These are phyloP conservation scores for Argentina silus DNA, from an alignment of 2,797 vertebrate genomes.

Conservation along the genomic window DNA sequence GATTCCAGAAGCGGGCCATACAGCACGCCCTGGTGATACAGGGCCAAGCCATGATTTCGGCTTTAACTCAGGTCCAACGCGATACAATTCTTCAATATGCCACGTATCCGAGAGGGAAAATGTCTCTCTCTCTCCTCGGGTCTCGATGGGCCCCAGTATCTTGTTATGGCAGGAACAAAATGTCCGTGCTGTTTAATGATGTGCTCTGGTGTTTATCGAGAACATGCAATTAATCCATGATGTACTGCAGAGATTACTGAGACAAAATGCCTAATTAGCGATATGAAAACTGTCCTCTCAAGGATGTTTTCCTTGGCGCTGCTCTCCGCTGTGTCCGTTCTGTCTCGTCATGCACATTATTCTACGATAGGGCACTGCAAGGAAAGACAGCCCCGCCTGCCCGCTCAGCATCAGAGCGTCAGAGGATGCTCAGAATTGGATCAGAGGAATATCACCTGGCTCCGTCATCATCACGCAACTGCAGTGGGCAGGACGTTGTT, in stretches of 20 bases:
- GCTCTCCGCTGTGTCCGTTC: constrained; percentile 36
- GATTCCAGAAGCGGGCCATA: constrained; percentile 98
- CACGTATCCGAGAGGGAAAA: background rate
- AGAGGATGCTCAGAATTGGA: constrained; percentile 57
- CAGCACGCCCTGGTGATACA: constrained; percentile 98
- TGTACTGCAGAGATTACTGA: constrained; percentile 10
- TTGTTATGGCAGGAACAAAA: constrained; percentile 50
- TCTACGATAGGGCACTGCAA: constrained; percentile 60
- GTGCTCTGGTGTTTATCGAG: constrained; percentile 29
- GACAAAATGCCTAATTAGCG: background rate
- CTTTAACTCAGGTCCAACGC: constrained; percentile 10
- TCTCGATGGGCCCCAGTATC: constrained; percentile 15
- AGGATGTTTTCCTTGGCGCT: constrained; percentile 7
- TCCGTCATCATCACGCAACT: constrained; percentile 60
- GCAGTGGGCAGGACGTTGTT: constrained; percentile 25
- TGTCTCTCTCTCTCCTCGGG: constrained; percentile 7
- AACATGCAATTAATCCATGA: constrained; percentile 51
- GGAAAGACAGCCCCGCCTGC: constrained; percentile 74
- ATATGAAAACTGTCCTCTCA: background rate
- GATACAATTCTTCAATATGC: constrained; percentile 2
- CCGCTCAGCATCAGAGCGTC: constrained; percentile 69
- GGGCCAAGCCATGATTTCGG: constrained; percentile 93
- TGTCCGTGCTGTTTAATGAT: constrained; percentile 53
- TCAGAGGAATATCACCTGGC: constrained; percentile 67
- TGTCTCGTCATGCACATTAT: constrained; percentile 47